phyloP scores from a whole-genome alignment of 2,797 vertebrate genomes.

The Vespertilio murinus region DNA sequence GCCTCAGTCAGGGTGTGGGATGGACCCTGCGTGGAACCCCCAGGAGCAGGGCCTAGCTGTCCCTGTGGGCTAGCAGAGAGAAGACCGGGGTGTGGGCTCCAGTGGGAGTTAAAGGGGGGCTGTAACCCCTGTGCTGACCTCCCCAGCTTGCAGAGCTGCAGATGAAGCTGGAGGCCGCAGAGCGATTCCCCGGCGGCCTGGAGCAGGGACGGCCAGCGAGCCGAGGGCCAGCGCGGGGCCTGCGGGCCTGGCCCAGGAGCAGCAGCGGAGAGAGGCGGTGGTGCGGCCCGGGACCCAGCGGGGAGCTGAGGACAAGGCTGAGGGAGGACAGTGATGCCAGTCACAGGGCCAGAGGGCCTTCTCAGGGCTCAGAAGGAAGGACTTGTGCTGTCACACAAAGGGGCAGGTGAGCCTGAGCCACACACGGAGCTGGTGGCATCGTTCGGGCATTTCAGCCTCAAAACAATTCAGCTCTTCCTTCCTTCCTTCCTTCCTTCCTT shows the following conservation, averaged over 20 bases:
- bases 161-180: conserved; percentile 63
- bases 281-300: background rate
- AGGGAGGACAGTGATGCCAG: background rate
- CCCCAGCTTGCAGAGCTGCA: conserved; percentile 85
- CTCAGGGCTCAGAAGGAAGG: background rate
- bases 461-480: background rate
- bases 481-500: background rate
- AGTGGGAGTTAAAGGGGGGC: background rate
- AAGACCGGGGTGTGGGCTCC: background rate
- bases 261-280: conserved; percentile 68
- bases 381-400: background rate
- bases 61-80: background rate
- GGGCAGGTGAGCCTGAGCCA: background rate
- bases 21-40: background rate
- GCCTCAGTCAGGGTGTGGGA: background rate
- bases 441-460: background rate
- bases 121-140: background rate
- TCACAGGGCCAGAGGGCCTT: background rate
- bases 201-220: conserved; percentile 48
- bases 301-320: accelerated
- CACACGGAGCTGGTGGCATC: background rate
- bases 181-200: conserved; percentile 49
- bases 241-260: background rate
- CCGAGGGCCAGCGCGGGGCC: background rate
- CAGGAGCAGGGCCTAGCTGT: background rate